Conservation (phyloP, 2,113 vertebrate genomes). For the Paradisaea rubra region DNA sequence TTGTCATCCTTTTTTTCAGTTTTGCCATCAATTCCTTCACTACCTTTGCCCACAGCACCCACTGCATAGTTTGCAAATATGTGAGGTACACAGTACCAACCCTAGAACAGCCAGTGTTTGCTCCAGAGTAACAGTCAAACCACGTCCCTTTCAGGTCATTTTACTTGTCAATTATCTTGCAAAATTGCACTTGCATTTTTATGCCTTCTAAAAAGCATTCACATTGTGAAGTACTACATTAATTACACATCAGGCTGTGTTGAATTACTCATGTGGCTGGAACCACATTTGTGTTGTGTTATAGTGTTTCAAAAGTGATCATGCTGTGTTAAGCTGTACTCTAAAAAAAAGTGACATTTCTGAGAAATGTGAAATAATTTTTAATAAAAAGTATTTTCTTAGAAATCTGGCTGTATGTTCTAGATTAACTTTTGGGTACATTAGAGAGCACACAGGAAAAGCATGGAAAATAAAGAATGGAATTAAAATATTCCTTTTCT, state of each 20-base stretch:
- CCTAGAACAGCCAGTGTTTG: neutral
- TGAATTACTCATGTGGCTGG: constrained; percentile 18
- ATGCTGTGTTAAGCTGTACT: neutral
- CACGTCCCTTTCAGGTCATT: neutral
- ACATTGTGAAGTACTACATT: constrained; percentile 6
- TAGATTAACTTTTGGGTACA: neutral
- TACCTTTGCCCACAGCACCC: neutral
- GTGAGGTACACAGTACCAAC: neutral
- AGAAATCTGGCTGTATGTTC: neutral
- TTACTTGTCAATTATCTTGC: constrained; percentile 39
- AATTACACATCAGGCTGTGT: constrained; percentile 36
- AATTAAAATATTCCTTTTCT: neutral
- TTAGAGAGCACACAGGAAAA: neutral
- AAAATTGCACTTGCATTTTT: constrained; percentile 22
- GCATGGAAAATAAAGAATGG: neutral
- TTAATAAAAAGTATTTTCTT: neutral
- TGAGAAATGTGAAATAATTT: neutral
- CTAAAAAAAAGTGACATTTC: neutral
- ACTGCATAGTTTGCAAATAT: neutral
- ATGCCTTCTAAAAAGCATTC: constrained; percentile 6
- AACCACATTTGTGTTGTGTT: neutral
- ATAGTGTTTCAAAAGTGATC: neutral
- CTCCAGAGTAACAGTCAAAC: neutral
- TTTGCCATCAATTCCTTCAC: neutral
- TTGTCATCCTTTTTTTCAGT: neutral